Evolutionary conservation across 2,113 vertebrate genomes (phyloP).

Genomic region (Rhinolophus ferrumequinum): DNA sequence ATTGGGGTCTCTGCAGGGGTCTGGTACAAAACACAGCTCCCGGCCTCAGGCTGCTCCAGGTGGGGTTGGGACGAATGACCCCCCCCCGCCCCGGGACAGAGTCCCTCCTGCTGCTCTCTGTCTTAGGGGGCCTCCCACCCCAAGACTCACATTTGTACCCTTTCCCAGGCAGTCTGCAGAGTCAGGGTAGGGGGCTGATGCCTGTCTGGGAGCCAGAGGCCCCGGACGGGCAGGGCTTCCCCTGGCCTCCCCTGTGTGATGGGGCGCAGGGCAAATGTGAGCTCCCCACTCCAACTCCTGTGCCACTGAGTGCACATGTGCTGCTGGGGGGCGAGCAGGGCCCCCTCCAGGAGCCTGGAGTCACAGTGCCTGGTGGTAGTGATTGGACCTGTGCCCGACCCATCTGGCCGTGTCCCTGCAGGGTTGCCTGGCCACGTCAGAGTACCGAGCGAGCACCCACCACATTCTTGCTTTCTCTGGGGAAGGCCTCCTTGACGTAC

Average conservation of each 20-base stretch:
- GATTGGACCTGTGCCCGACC: too few relatives aligned
- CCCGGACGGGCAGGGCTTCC: neutral
- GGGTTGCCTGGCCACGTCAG: fast-evolving
- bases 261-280: fast-evolving
- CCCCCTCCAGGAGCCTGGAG: fast-evolving
- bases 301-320: fast-evolving
- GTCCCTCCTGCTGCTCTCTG: neutral
- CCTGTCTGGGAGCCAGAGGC: neutral
- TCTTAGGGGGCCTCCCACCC: too few relatives aligned
- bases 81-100: neutral
- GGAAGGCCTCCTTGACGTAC: slow-evolving; percentile 94
- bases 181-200: neutral
- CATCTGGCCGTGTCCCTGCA: neutral
- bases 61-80: neutral
- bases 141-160: neutral
- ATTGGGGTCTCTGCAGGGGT: too few relatives aligned
- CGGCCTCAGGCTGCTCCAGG: fast-evolving
- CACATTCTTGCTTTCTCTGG: slow-evolving; percentile 95
- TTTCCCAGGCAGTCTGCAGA: neutral
- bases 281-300: neutral
- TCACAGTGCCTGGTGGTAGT: fast-evolving
- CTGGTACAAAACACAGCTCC: neutral
- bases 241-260: neutral
- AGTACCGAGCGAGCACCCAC: slow-evolving; percentile 83
- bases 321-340: neutral